Evolutionary conservation across 2,888 invertebrate species (phyloP).

Genomic region (Agrenia bidenticulata): DNA sequence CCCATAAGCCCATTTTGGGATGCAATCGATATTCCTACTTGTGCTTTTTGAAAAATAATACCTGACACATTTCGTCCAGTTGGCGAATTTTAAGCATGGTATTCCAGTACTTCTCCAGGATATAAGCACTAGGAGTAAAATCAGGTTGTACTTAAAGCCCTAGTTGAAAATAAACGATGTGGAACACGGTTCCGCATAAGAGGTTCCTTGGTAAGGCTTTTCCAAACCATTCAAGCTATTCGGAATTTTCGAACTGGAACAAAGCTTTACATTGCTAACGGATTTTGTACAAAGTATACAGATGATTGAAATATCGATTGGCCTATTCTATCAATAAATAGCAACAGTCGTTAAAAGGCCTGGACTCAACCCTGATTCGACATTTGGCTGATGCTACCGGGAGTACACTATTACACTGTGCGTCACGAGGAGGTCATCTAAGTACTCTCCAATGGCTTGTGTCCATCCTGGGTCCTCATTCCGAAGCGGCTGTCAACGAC

Average conservation of each 20-base stretch:
- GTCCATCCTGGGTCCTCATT: slow-evolving; percentile 53
- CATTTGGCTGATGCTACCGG: slow-evolving; percentile 57
- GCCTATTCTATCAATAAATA: slow-evolving; percentile 29
- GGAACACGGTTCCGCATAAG: no score
- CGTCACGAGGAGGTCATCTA: slow-evolving; percentile 55
- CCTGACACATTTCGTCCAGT: no score
- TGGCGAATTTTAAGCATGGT: no score
- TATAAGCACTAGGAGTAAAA: no score
- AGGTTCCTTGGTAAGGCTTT: no score
- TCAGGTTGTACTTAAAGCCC: no score
- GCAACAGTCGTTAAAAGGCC: slow-evolving; percentile 54
- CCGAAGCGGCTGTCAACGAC: slow-evolving; percentile 55
- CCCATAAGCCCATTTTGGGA: no score
- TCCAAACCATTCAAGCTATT: slow-evolving; percentile 26
- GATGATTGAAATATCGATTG: slow-evolving; percentile 32
- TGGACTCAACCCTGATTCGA: slow-evolving; percentile 55
- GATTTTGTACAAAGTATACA: slow-evolving; percentile 24
- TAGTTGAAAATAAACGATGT: no score
- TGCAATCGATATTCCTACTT: no score
- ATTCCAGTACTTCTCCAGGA: no score
- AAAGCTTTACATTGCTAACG: slow-evolving; percentile 28
- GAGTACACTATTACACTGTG: slow-evolving; percentile 56
- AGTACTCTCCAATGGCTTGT: slow-evolving; percentile 55
- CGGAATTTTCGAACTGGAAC: slow-evolving; percentile 29
- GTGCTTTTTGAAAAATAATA: no score